Base-by-base conservation (phyloP, 1,140 invertebrate species). In the Penaeus japonicus region DNA sequence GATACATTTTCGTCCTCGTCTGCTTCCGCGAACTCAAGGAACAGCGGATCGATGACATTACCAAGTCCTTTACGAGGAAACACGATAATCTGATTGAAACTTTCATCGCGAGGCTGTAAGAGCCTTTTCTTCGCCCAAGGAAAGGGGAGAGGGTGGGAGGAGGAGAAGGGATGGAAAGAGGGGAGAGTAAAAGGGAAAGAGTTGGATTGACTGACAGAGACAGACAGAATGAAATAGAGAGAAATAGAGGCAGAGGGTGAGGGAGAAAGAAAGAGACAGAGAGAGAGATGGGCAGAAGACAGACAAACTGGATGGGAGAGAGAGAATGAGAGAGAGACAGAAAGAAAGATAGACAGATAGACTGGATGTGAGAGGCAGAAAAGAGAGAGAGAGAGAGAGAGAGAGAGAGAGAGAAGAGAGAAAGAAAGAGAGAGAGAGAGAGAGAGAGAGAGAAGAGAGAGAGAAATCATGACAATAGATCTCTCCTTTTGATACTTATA, bases 1-100 rank as follows among this genome's bases (percentile, higher is more conserved):
- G 90, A 20, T 90, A 90, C 89, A 90, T 90, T 53, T 90, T 90
- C 85, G 75, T 90, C 24, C 85, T 90, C 15, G 77, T 90, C 15
- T 89, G 59, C 54, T 90, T 90, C 90, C 70, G 90, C 10, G 90
- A 90, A 88, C 90, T 90, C 7, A 89, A 89, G 83, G 89, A 90
- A 35, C 90, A 90, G 24, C 81, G 88, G 22, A 87, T 90, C n/a
- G 90, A 90, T 54, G 83, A 80, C 70, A 89, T 90, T 35, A 89
- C 90, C 2, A 89, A 89, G 75, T 85, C 85, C 27, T 90, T 90
- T 78, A 78, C 83, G 47, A 90, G 82, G 85, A 90, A 90, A 47
- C 87, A 90, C 77, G 89, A 90, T 39, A 89, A 85, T 55, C 79
- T 90, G 20, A 90, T 90, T 35, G 90, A 90, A 59, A 90, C 90